Evolutionary conservation across 1,140 invertebrate species (phyloP), one percentile per base, ranked within the genome.

Genomic region (Meloidogyne floridensis): DNA sequence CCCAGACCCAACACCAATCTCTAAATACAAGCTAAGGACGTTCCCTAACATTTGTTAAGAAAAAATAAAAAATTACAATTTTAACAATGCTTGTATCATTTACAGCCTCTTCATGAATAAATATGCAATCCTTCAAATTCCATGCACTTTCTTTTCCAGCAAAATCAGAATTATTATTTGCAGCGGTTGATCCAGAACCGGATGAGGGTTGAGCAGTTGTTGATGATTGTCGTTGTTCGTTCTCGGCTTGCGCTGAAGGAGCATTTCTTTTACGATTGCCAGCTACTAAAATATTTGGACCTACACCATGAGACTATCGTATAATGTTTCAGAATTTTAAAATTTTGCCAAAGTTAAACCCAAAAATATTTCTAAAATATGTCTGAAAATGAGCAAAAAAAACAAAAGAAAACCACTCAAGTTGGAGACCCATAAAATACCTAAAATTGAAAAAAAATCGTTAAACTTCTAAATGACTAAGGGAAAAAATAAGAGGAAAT

Each of bases 101-200:
- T 3, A 71, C 69, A 11, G 80, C 51, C 70, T 89, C 87, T 72
- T 99, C 97, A 91, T 98, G 96, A 7, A 98, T 94, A 91, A 99
- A 98, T 32, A 98, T 94, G 1, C 98, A 96, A 91, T 97, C 95
- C 92, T 94, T 93, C 86, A 96, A 87, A 83, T 93, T 90, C 97
- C 97, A 95, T 91, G 95, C 93, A 92, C 97, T 94, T 93, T 98
- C 93, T 90, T 95, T 93, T 47, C 43, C 47, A 53, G 73, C 54
- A 8, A 47, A 47, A 47, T 47, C 47, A 47, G 47, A 47, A 47
- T 47, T 47, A 47, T 47, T 47, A 47, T 47, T 47, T 0, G 4
- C 47, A 6, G 47, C 0, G 5, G 4, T 47, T 47, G 47, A 47
- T 4, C 47, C 7, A 47, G 7, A 6, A 47, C 47, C 47, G 7